These are phyloP conservation scores for Lumbricus terrestris DNA, from an alignment of 2,888 invertebrate genomes.

Conservation along the genomic window DNA sequence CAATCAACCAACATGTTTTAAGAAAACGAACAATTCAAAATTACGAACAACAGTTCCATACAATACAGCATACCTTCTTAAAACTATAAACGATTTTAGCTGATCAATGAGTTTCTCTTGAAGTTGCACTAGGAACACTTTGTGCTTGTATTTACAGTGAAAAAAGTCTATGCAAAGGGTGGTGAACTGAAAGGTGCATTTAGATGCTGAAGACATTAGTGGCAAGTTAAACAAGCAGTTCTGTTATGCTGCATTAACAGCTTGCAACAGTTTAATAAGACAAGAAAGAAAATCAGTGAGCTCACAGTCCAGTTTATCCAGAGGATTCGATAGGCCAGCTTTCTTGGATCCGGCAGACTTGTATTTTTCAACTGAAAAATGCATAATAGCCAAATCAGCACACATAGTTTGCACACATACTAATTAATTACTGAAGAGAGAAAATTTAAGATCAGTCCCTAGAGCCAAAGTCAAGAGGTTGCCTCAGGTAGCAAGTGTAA, in stretches of 20 bases:
- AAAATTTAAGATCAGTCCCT: neutral
- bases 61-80: no score
- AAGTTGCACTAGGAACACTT: no score
- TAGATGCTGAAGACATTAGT: no score
- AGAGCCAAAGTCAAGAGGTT: neutral
- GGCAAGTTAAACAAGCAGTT: neutral
- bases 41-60: no score
- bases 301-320: conserved; percentile 55
- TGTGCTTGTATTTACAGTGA: no score
- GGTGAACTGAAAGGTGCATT: no score
- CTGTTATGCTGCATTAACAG: neutral
- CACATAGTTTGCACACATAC: neutral
- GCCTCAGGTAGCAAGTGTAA: no score
- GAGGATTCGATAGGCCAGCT: conserved; percentile 61
- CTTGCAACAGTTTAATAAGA: neutral
- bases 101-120: no score
- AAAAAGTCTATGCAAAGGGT: no score
- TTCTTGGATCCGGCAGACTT: conserved; percentile 62
- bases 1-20: no score
- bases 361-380: conserved; percentile 66
- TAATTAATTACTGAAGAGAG: neutral
- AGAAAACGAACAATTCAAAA: no score
- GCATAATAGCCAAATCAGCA: neutral
- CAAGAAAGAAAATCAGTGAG: neutral
- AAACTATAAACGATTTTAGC: no score